phyloP scores from a whole-genome alignment of 1,140 invertebrate species.

The Rhopalosiphum padi region DNA sequence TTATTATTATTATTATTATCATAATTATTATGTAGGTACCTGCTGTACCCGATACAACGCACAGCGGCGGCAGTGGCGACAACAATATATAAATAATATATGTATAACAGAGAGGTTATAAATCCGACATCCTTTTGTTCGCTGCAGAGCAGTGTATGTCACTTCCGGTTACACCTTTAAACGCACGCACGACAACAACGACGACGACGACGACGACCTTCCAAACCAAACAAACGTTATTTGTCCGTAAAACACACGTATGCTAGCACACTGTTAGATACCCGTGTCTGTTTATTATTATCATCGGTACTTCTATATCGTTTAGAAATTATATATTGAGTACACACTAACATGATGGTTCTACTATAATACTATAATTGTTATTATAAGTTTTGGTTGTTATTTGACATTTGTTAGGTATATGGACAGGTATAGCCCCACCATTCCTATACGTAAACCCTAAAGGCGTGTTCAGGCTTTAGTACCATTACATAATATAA shows the following conservation, averaged over 20 bases:
- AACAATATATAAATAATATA: not conserved
- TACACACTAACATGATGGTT: not conserved
- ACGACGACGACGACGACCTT: not conserved
- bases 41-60: not conserved
- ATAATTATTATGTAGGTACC: not conserved
- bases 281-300: not conserved
- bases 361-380: not conserved
- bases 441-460: accelerated
- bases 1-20: not conserved
- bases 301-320: not conserved
- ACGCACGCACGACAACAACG: not conserved
- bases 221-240: not conserved
- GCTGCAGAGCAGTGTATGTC: not conserved
- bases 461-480: not conserved
- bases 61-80: not conserved
- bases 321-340: not conserved
- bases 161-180: constrained; percentile 41
- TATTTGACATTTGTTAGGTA: too few species aligned
- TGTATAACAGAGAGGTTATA: not conserved
- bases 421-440: too few species aligned
- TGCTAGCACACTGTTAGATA: not conserved
- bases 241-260: not conserved
- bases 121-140: constrained; percentile 26
- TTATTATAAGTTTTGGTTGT: not conserved
- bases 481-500: not conserved